A percentile compares a stretch with the other conserved stretches of the same genome.
phyloP scores from a whole-genome alignment of 2,888 invertebrate species.

The Polymixis flavicincta region DNA sequence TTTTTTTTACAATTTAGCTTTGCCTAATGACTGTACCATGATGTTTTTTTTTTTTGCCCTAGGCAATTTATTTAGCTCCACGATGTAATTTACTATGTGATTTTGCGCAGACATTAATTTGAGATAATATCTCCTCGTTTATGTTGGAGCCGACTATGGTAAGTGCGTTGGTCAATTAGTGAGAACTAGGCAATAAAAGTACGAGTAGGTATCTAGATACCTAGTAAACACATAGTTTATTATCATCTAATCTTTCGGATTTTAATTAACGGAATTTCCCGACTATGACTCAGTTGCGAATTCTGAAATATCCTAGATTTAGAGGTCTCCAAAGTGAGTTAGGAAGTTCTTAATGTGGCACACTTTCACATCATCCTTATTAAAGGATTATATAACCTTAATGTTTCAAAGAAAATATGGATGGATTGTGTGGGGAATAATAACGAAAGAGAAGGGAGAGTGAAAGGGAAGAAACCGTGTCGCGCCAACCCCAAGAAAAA shows the following conservation, averaged over 20 bases:
- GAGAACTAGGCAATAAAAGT: slow-evolving; percentile 28
- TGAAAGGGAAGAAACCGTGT: too few relatives aligned
- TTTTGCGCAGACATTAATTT: slow-evolving; percentile 58
- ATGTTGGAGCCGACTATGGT: slow-evolving; percentile 29
- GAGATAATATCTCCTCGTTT: slow-evolving; percentile 46
- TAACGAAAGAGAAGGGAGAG: too few relatives aligned
- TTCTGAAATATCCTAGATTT: too few relatives aligned
- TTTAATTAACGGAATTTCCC: neutral
- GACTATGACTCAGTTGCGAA: too few relatives aligned
- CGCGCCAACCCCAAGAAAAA: too few relatives aligned
- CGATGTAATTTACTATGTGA: slow-evolving; percentile 54
- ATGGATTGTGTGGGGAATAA: too few relatives aligned
- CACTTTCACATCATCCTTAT: neutral
- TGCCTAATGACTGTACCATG: slow-evolving; percentile 41
- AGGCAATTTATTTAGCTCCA: slow-evolving; percentile 46
- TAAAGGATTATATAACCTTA: neutral
- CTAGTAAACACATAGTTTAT: neutral
- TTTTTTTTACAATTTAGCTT: slow-evolving; percentile 31
- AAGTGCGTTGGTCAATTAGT: slow-evolving; percentile 23
- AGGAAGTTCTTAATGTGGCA: neutral
- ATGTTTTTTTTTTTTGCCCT: slow-evolving; percentile 52
- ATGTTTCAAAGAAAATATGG: too few relatives aligned
- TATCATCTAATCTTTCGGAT: neutral
- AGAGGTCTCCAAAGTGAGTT: neutral
- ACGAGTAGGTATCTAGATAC: too few relatives aligned